Percentiles rank a stretch among this genome's conserved stretches.
These are phyloP conservation scores for Arctopsyche grandis DNA, from an alignment of 1,140 invertebrate genomes.

Conservation along the genomic window DNA sequence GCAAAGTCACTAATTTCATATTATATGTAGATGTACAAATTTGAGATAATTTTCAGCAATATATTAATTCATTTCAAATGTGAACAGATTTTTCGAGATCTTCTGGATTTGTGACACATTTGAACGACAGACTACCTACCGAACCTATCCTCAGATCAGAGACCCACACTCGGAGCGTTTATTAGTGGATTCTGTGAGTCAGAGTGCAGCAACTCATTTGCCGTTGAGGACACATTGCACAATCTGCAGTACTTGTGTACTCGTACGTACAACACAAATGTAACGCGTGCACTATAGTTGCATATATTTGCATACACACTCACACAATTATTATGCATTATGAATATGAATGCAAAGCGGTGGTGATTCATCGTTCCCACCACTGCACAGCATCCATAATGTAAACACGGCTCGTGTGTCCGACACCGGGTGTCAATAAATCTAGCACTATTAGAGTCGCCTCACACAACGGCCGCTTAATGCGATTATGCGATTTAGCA, in stretches of 20 bases:
- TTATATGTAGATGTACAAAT: too few relatives aligned
- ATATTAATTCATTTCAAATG: too few relatives aligned
- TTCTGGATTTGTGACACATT: too few relatives aligned
- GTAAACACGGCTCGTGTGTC: slow-evolving; percentile 3
- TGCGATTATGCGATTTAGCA: neutral
- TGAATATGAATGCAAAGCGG: neutral
- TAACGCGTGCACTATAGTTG: neutral
- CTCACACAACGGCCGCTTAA: neutral
- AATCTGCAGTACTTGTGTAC: neutral
- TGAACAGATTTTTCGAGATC: too few relatives aligned
- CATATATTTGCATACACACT: neutral
- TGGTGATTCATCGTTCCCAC: neutral
- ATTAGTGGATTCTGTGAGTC: too few relatives aligned
- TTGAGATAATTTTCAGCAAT: too few relatives aligned
- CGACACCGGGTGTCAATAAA: neutral
- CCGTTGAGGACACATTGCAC: neutral
- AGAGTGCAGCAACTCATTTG: neutral
- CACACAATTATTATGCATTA: neutral
- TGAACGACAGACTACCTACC: too few relatives aligned
- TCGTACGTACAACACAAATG: neutral
- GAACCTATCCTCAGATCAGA: too few relatives aligned
- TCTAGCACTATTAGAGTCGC: neutral
- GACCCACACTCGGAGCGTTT: too few relatives aligned
- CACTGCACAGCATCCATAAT: neutral
- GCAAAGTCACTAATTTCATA: too few relatives aligned